These are phyloP conservation scores for Strigops habroptila DNA, from an alignment of 2,113 vertebrate genomes.

Conservation along the genomic window DNA sequence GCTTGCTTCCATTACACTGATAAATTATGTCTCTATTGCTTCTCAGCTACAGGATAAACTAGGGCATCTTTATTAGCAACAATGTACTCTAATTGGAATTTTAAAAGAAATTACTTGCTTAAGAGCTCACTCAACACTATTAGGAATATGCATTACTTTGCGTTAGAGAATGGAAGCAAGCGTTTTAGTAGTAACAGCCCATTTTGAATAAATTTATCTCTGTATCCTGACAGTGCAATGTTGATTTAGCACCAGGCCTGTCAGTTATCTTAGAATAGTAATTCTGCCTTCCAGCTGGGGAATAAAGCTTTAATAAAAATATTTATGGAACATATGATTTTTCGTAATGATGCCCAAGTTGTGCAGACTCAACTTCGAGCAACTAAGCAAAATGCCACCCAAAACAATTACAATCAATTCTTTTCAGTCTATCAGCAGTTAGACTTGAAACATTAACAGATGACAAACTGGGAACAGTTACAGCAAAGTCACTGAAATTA, in stretches of 20 bases:
- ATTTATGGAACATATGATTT: constrained; percentile 28
- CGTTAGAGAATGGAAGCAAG: background rate
- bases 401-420: background rate
- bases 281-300: constrained; percentile 36
- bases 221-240: constrained; percentile 10
- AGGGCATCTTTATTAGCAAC: background rate
- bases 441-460: background rate
- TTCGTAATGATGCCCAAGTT: background rate
- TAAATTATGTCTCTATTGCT: background rate
- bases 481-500: background rate
- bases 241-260: constrained; percentile 24
- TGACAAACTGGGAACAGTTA: background rate
- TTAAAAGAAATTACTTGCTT: constrained; percentile 3
- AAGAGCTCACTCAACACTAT: background rate
- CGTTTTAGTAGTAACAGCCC: constrained; percentile 3
- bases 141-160: background rate
- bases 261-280: constrained; percentile 24
- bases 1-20: background rate
- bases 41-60: background rate
- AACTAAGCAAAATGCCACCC: background rate
- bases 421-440: constrained; percentile 1
- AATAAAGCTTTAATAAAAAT: constrained; percentile 53
- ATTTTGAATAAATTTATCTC: constrained; percentile 48
- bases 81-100: background rate
- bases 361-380: background rate